These are phyloP conservation scores for Staurois parvus DNA, from an alignment of 2,797 vertebrate genomes.

Conservation along the genomic window DNA sequence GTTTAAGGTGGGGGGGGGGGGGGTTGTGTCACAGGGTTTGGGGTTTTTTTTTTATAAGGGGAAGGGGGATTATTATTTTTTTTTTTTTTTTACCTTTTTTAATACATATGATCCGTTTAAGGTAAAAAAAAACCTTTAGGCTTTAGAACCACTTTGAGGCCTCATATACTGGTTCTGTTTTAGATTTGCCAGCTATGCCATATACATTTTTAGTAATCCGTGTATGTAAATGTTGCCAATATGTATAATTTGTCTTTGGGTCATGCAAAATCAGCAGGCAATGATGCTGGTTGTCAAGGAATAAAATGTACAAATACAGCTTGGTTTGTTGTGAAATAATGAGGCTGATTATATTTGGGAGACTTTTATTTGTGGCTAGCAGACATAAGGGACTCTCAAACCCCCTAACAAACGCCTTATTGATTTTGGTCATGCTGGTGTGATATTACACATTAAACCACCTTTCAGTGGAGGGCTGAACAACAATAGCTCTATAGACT, in stretches of 20 bases:
- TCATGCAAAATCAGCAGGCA: conserved; percentile 31
- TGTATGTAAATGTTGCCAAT: background rate
- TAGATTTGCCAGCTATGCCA: too few species aligned
- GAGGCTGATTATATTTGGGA: conserved; percentile 50
- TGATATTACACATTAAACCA: conserved; percentile 50
- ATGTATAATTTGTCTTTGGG: conserved; percentile 12
- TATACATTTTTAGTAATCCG: too few species aligned
- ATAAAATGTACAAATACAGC: conserved; percentile 37
- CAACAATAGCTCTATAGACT: conserved; percentile 57
- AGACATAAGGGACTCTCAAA: conserved; percentile 18
- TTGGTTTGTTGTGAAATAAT: conserved; percentile 58
- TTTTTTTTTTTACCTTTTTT: too few species aligned
- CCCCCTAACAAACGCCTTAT: conserved; percentile 54
- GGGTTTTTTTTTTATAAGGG: too few species aligned
- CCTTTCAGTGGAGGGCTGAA: conserved; percentile 34
- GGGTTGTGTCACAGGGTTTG: too few species aligned
- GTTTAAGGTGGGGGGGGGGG: too few species aligned
- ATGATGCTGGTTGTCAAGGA: conserved; percentile 26
- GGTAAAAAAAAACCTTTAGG: too few species aligned
- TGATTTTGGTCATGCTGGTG: conserved; percentile 52
- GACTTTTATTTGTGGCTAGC: conserved; percentile 55
- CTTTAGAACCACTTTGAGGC: too few species aligned
- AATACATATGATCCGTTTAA: too few species aligned
- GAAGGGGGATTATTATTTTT: too few species aligned
- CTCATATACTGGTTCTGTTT: too few species aligned